Conservation (phyloP, 2,888 invertebrate species). For the Brenthis ino region DNA sequence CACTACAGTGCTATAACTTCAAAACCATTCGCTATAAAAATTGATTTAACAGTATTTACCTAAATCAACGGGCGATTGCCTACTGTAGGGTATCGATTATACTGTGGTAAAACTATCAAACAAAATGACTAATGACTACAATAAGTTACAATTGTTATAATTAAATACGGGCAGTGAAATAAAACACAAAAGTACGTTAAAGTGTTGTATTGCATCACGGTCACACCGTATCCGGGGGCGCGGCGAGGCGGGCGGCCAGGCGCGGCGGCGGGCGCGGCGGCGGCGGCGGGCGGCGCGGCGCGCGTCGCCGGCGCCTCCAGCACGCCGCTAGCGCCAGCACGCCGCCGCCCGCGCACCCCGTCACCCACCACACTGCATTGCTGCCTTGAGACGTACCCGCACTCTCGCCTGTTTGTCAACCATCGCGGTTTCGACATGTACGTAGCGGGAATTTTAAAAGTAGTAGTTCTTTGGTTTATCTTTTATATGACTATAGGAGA, state of each 20-base stretch:
- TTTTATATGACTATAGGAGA: too few relatives aligned
- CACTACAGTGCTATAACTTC: too few relatives aligned
- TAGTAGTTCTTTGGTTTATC: too few relatives aligned
- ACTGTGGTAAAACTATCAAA: too few relatives aligned
- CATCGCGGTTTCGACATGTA: constrained; percentile 17
- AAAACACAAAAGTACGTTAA: constrained; percentile 26
- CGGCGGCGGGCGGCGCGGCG: constrained; percentile 63
- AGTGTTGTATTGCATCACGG: constrained; percentile 54
- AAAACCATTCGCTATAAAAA: too few relatives aligned
- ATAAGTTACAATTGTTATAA: too few relatives aligned
- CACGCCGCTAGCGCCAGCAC: constrained; percentile 50
- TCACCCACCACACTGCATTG: constrained; percentile 53
- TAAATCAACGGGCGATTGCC: not conserved
- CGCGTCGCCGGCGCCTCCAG: constrained; percentile 61
- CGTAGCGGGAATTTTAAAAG: constrained; percentile 16
- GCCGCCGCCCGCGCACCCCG: constrained; percentile 49
- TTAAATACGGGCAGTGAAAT: constrained; percentile 20
- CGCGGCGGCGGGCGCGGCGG: constrained; percentile 66
- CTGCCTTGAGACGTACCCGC: constrained; percentile 51
- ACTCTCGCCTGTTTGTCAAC: constrained; percentile 47
- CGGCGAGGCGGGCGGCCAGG: constrained; percentile 67
- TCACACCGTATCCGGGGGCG: constrained; percentile 72
- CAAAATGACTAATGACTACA: too few relatives aligned
- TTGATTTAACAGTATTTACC: too few relatives aligned
- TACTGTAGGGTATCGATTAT: too few relatives aligned